Conservation (phyloP, 2,797 vertebrate genomes). For the Poeciliopsis presidionis region DNA sequence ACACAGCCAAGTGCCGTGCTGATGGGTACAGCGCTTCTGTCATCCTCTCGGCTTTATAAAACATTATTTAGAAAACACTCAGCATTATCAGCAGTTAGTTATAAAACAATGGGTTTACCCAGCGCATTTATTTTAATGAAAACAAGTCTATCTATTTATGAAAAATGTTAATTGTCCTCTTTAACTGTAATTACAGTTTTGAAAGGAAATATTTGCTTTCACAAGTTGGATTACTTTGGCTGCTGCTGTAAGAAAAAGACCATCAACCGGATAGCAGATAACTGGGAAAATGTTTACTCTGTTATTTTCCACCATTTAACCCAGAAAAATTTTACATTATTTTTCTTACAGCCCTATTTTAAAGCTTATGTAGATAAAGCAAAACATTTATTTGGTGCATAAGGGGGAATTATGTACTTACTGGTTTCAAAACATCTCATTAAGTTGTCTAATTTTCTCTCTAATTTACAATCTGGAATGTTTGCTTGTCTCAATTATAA, state of each 20-base stretch:
- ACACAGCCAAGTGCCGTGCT: slow-evolving; percentile 53
- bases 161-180: slow-evolving; percentile 58
- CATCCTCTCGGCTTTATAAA: slow-evolving; percentile 43
- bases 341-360: slow-evolving; percentile 3
- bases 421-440: background rate
- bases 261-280: slow-evolving; percentile 30
- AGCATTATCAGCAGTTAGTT: slow-evolving; percentile 60
- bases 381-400: slow-evolving; percentile 5
- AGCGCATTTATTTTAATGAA: slow-evolving; percentile 58
- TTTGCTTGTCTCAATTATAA: background rate
- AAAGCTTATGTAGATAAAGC: background rate
- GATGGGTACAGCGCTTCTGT: slow-evolving; percentile 56
- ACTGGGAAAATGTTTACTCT: slow-evolving; percentile 31
- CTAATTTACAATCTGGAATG: slow-evolving; percentile 1
- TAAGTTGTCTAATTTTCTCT: background rate
- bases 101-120: slow-evolving; percentile 64
- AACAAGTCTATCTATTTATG: slow-evolving; percentile 68
- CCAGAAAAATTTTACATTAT: slow-evolving; percentile 6
- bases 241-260: slow-evolving; percentile 5
- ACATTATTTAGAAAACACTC: slow-evolving; percentile 66
- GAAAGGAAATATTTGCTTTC: slow-evolving; percentile 40
- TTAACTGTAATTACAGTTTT: slow-evolving; percentile 45
- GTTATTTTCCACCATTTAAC: slow-evolving; percentile 15
- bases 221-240: slow-evolving; percentile 22
- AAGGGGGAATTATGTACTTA: background rate